Conservation (phyloP, 2,888 invertebrate species). For the Ormyrus nitidulus region DNA sequence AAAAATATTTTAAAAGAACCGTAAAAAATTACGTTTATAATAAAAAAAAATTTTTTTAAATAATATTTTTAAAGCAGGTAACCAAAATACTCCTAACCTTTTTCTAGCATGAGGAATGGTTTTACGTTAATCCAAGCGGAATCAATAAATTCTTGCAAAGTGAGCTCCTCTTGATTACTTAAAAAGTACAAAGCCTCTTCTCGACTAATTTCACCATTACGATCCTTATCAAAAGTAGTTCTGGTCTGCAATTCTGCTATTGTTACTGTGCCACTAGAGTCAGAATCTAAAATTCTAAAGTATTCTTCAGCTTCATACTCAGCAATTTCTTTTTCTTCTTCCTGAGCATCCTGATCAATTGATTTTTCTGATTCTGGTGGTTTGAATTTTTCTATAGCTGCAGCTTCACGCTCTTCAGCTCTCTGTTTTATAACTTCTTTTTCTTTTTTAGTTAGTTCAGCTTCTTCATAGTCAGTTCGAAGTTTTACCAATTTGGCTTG, state of each 20-base stretch:
- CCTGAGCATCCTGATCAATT: constrained; percentile 77
- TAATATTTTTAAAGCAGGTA: neutral
- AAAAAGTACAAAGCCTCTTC: constrained; percentile 90
- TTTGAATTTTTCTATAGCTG: constrained; percentile 86
- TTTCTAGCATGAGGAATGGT: constrained; percentile 86
- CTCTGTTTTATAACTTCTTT: constrained; percentile 84
- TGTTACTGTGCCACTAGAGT: constrained; percentile 86
- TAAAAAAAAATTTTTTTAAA: neutral
- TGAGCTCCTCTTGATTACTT: constrained; percentile 82
- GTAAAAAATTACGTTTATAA: neutral
- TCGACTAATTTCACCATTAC: constrained; percentile 90
- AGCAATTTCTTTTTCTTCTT: constrained; percentile 80
- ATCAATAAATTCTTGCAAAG: constrained; percentile 82
- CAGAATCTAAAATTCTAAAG: constrained; percentile 88
- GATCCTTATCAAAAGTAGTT: constrained; percentile 90
- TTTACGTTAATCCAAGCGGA: constrained; percentile 87
- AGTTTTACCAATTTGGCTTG: constrained; percentile 83
- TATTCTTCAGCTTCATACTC: constrained; percentile 83
- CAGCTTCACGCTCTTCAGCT: constrained; percentile 85
- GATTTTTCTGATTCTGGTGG: constrained; percentile 73
- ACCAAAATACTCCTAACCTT: constrained; percentile 76
- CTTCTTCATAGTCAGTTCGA: constrained; percentile 84
- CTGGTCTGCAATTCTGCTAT: constrained; percentile 83
- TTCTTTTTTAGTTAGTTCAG: constrained; percentile 87
- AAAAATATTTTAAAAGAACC: too few relatives aligned